Evolutionary conservation across 2,797 vertebrate genomes (phyloP).

Genomic region (Acrossocheilus wenchowensis): DNA sequence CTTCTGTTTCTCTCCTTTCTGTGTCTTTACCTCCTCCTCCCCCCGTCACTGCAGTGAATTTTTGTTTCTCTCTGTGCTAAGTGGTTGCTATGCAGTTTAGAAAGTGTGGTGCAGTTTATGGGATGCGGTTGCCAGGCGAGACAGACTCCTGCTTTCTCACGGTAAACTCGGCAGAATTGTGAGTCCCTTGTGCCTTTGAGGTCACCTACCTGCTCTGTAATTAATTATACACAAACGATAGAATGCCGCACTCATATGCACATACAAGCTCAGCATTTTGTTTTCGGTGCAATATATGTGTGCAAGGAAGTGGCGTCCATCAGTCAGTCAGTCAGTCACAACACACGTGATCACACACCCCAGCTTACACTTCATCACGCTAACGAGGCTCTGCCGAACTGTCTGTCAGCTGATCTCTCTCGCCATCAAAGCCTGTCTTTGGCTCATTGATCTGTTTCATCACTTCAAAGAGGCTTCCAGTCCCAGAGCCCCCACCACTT

Average conservation of each 20-base stretch:
- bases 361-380: constrained; percentile 50
- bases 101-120: constrained; percentile 44
- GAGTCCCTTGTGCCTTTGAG: constrained; percentile 36
- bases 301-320: background rate
- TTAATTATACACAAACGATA: constrained; percentile 42
- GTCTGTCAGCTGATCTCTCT: constrained; percentile 56
- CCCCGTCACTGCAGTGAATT: constrained; percentile 43
- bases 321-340: constrained; percentile 26
- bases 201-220: constrained; percentile 48
- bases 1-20: background rate
- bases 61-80: constrained; percentile 51
- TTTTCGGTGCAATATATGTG: background rate
- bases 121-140: constrained; percentile 54
- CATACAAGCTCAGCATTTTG: constrained; percentile 16
- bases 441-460: constrained; percentile 62
- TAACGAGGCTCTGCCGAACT: constrained; percentile 49
- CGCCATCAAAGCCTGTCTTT: constrained; percentile 54
- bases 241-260: background rate
- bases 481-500: constrained; percentile 14
- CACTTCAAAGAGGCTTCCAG: constrained; percentile 55
- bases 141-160: constrained; percentile 25
- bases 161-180: constrained; percentile 38
- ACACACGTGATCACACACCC: constrained; percentile 31
- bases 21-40: constrained; percentile 12
- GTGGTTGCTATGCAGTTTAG: constrained; percentile 47